Evolutionary conservation across 2,113 vertebrate genomes (phyloP), one percentile per base, ranked within the genome.

Genomic region (Thunnus thynnus): DNA sequence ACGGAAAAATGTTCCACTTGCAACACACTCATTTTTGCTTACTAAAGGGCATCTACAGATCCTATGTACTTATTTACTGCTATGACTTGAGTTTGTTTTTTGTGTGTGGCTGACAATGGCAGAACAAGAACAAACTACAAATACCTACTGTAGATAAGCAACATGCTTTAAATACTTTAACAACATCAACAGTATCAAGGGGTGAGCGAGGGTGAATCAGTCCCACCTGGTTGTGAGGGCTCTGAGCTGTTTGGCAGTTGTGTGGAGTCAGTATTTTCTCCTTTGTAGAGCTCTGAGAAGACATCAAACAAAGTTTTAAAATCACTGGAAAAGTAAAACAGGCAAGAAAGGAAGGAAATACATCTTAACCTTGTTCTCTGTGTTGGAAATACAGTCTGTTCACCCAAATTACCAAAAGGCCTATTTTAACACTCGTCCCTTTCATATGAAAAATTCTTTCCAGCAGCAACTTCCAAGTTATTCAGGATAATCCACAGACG

Each of bases 261-360:
- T 12, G 1, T 30, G 20, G 75, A 46, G 32, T 75, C 68, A 50
- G 7, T 0, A 32, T 36, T 4, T 9, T 47, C 54, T 44, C 3
- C 87, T 50, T 54, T 13, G 36, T 92, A 94, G 1, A 94, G 80
- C n/a, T 92, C 94, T 84, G 80, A 54, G 84, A 80, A 57, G 27
- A 77, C 10, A 78, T 54, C 13, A 62, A 16, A 3, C 0, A 5
- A 57, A 14, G 5, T 52, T 48, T 73, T 9, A 41, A 65, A 67
- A 44, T 22, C 12, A 72, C 2, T 41, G 36, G 36, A 41, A 41
- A 41, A 41, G 36, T 41, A 41, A 41, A 41, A 41, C 36, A 73
- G 6, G 17, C 14, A 54, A 54, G 0, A 62, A 44, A 71, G 12
- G 2, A n/a, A 66, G 47, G 22, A 62, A 3, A 22, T 50, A 4